Conservation (phyloP, 2,797 vertebrate species). For the Chelon labrosus region DNA sequence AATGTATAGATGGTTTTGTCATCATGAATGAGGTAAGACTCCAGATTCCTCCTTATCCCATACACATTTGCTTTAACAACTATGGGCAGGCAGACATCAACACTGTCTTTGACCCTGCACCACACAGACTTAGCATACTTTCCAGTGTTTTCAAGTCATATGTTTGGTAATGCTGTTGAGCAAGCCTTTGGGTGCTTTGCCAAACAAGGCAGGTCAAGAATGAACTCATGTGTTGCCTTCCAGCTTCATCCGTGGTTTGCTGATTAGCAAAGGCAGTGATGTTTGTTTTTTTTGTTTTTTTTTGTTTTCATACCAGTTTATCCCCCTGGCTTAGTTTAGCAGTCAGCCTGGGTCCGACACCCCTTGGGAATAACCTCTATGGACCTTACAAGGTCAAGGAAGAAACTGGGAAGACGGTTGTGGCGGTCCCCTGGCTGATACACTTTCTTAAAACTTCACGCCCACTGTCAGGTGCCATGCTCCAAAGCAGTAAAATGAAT, state of each 20-base stretch:
- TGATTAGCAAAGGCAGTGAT: not conserved
- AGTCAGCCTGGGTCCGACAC: too few species aligned
- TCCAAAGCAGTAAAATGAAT: too few species aligned
- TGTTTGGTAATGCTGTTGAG: conserved; percentile 4
- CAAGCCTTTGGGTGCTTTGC: not conserved
- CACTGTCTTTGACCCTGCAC: too few species aligned
- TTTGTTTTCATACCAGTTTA: not conserved
- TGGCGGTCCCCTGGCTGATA: not conserved
- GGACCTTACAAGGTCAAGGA: not conserved
- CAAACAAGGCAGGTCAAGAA: not conserved
- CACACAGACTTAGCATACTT: not conserved
- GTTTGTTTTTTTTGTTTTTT: too few species aligned
- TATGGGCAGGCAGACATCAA: too few species aligned
- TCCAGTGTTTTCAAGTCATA: conserved; percentile 4
- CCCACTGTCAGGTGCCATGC: too few species aligned
- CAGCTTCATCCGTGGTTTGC: not conserved
- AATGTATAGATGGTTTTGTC: not conserved
- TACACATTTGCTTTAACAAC: too few species aligned
- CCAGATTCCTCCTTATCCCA: not conserved
- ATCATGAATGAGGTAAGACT: not conserved
- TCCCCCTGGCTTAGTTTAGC: not conserved
- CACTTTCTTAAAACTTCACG: not conserved
- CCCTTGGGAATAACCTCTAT: not conserved
- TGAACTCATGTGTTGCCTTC: not conserved
- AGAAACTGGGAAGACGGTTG: too few species aligned